phyloP scores from a whole-genome alignment of 2,797 vertebrate genomes.

The Miichthys miiuy region DNA sequence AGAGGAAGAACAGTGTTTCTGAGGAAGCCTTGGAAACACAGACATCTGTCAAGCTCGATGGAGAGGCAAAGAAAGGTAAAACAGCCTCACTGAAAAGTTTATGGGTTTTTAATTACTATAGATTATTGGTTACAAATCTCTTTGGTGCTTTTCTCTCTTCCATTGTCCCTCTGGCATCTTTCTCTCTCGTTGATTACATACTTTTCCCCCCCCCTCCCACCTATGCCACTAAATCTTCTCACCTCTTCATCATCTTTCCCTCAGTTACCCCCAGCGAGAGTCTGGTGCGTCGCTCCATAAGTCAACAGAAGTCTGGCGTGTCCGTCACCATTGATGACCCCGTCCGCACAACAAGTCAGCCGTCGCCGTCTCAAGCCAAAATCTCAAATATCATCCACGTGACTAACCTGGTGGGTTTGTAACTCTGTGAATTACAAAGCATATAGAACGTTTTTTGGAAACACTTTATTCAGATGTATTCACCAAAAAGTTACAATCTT shows the following conservation, averaged over 20 bases:
- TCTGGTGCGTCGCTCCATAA: slow-evolving; percentile 92
- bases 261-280: slow-evolving; percentile 90
- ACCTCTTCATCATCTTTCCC: background rate
- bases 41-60: slow-evolving; percentile 76
- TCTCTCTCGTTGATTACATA: background rate
- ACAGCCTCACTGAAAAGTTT: background rate
- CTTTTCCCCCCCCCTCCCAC: background rate
- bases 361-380: slow-evolving; percentile 90
- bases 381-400: slow-evolving; percentile 91
- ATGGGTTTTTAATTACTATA: slow-evolving; percentile 8
- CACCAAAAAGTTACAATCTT: background rate
- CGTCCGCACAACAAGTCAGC: slow-evolving; percentile 86
- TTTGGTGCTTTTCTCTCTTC: background rate
- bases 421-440: background rate
- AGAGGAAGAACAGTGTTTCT: slow-evolving; percentile 75
- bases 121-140: background rate
- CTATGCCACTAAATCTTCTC: background rate
- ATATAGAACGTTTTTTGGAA: background rate
- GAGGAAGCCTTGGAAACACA: slow-evolving; percentile 83
- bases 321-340: slow-evolving; percentile 94
- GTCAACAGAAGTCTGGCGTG: slow-evolving; percentile 92
- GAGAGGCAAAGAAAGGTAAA: slow-evolving; percentile 89
- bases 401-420: slow-evolving; percentile 90
- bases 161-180: background rate
- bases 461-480: background rate